These are phyloP conservation scores for Lycaena phlaeas DNA, from an alignment of 2,888 invertebrate species.

Conservation along the genomic window DNA sequence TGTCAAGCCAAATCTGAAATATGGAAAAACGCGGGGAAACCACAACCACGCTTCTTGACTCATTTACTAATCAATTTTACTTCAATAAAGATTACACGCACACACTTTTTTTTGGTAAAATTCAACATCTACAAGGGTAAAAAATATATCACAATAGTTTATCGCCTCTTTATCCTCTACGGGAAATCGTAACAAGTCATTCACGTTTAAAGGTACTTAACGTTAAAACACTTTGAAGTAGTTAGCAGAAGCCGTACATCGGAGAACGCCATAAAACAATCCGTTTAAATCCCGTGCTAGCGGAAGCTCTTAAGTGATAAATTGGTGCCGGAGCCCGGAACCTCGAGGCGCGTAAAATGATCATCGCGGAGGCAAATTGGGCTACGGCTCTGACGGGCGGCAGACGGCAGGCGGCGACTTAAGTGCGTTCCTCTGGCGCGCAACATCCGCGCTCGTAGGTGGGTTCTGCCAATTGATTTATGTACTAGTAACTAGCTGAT, in stretches of 20 bases:
- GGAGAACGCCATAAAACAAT: slow-evolving; percentile 37
- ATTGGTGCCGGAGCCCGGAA: slow-evolving; percentile 70
- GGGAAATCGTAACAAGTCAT: too few relatives aligned
- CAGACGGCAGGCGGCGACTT: not conserved
- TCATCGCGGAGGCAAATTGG: slow-evolving; percentile 47
- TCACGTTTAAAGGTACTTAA: too few relatives aligned
- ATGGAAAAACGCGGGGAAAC: too few relatives aligned
- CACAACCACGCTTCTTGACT: too few relatives aligned
- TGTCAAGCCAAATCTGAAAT: too few relatives aligned
- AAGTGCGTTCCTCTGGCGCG: slow-evolving; percentile 51
- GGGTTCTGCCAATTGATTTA: slow-evolving; percentile 1
- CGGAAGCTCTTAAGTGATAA: slow-evolving; percentile 71
- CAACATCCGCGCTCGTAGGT: slow-evolving; percentile 15
- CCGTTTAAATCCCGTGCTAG: slow-evolving; percentile 31
- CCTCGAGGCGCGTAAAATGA: slow-evolving; percentile 60
- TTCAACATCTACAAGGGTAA: too few relatives aligned
- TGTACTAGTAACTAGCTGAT: too few relatives aligned
- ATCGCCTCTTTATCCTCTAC: too few relatives aligned
- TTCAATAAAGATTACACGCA: too few relatives aligned
- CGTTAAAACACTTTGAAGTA: slow-evolving; percentile 24
- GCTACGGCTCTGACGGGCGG: slow-evolving; percentile 27
- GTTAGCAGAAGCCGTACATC: slow-evolving; percentile 30
- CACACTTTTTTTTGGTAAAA: too few relatives aligned
- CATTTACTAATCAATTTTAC: too few relatives aligned
- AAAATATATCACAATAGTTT: too few relatives aligned